Base-by-base conservation (phyloP, 2,888 invertebrate species). In the Merodon equestris region DNA sequence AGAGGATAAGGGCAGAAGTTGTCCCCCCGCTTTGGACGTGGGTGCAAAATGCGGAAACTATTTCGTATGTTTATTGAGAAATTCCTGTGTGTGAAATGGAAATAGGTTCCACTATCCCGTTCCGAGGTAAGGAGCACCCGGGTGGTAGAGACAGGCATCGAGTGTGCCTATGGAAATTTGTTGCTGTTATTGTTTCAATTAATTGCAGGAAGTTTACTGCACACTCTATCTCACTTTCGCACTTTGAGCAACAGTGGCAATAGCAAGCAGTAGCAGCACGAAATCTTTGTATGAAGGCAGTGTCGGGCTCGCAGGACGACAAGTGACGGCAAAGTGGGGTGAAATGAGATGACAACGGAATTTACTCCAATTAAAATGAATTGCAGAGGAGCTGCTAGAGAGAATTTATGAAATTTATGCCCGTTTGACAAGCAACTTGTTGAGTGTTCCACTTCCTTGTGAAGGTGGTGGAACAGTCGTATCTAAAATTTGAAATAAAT, bases 61-160 rank as follows among this genome's bases (percentile, higher is more conserved):
- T 87, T 84, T 75, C 81, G 86, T 87, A 88, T 86, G 88, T 87
- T 88, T 88, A 88, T 88, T 88, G 86, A 86, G 85, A 85, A 86
- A 87, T 88, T 86, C 85, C 86, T 86, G 87, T 86, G 77, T 77
- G 27, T 7, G 27, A 27, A 4, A 27, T 27, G 27, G 27, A 27
- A 27, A 27, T 27, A 27, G 27, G 27, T 27, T 27, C 27, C 27
- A 27, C 2, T 7, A 27, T 7, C 27, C 27, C 27, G 27, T 27
- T 7, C 36, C 27, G 47, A 40, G 10, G 40, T 40, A 40, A n/a
- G 40, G 10, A 34, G 2, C 27, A 7, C 27, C 27, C 7, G 27
- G 7, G 7, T 7, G 27, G 27, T 27, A 27, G 27, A 27, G 3
- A 27, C 27, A 4, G 7, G 27, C 27, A 27, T 27, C 27, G 7